Base-by-base conservation (phyloP, 2,797 vertebrate genomes). In the Bovichtus variegatus region DNA sequence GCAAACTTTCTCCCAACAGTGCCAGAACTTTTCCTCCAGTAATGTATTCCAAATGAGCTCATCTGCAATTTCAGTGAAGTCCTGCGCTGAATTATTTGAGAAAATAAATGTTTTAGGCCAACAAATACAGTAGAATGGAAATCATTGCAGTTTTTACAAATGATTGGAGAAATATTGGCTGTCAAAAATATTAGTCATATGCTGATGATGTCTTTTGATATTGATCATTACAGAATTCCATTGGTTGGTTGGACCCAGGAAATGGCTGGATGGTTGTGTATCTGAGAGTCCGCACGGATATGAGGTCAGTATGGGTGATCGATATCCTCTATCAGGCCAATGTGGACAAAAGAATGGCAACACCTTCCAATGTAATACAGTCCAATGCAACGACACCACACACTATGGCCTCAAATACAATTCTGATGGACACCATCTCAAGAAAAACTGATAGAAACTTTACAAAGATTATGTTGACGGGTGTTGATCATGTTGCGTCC, bases 1-100 rank as follows among this genome's bases (percentile, higher is more conserved):
- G 36, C 59, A 76, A 78, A 74, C 68, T 83, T 72, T 59, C 64
- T 40, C 53, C n/a, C n/a, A 25, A 19, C 25, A 18, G 23, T 60
- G 57, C 75, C 66, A 71, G 43, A 60, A 38, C 13, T 67, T 58
- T 16, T 68, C 12, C 46, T 16, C n/a, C 36, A 1, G 36, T 81
- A 63, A 76, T 78, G 23, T 62, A 62, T 59, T 76, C 43, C 43
- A 46, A 62, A 71, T 55, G 49, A 64, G 40, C 66, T 76, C 51
- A 71, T 82, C 67, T 71, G 57, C 74, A 76, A 71, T 75, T 78
- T 82, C 58, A 69, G 29, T 76, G 57, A 68, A 34, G 27, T 55
- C n/a, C 19, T 29, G 16, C 0, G 1, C 61, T 47, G 60, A 76
- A 53, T 68, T 60, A 75, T 63, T 78, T 13, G 27, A 68, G 55